These are phyloP conservation scores for Poeciliopsis gracilis DNA, from an alignment of 2,797 vertebrate genomes.

Conservation along the genomic window DNA sequence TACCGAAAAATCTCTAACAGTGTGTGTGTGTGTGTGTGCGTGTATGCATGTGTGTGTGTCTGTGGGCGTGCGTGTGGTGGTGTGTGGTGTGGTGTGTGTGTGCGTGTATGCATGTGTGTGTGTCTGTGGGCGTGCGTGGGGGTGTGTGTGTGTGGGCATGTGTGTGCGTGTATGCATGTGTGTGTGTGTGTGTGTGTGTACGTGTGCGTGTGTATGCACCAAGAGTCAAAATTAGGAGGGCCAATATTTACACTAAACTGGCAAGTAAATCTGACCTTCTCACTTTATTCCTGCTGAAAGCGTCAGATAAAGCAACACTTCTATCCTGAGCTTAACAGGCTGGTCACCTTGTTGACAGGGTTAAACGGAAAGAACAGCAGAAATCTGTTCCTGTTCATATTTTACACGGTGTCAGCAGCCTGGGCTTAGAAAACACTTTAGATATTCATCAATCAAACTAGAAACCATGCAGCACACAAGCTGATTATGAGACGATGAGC, in stretches of 20 bases:
- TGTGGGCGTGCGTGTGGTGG: too few species aligned
- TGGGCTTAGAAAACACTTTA: slow-evolving; percentile 12
- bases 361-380: background rate
- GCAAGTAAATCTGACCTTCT: background rate
- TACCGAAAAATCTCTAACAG: too few species aligned
- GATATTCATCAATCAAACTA: slow-evolving; percentile 16
- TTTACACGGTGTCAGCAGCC: background rate
- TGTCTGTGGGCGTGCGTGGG: too few species aligned
- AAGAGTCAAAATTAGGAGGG: background rate
- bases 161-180: background rate
- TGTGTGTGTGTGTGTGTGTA: too few species aligned
- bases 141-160: accelerated
- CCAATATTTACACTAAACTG: background rate
- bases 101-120: too few species aligned
- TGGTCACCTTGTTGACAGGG: background rate
- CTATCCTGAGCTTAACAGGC: background rate
- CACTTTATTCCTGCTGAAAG: background rate
- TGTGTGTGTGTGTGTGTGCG: background rate
- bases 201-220: too few species aligned
- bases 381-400: slow-evolving; percentile 6
- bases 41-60: accelerated
- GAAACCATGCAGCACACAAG: slow-evolving; percentile 12
- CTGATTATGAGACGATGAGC: slow-evolving; percentile 20
- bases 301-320: background rate
- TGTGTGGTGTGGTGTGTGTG: too few species aligned